phyloP scores from a whole-genome alignment of 2,797 vertebrate genomes.

The Sebastes alutus region DNA sequence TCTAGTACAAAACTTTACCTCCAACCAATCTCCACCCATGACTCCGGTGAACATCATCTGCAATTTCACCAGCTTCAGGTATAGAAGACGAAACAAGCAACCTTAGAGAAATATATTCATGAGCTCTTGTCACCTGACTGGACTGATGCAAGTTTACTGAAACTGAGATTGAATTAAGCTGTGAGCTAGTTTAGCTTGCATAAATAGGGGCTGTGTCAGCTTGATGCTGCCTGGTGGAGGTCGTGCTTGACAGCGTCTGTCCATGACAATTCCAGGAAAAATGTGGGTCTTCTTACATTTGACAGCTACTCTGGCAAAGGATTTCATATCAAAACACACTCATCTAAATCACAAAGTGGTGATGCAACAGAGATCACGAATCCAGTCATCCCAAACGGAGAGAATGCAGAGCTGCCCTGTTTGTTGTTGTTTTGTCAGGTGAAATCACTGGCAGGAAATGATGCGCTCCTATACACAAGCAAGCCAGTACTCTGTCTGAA shows the following conservation, averaged over 20 bases:
- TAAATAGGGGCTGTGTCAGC: conserved; percentile 20
- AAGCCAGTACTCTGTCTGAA: neutral
- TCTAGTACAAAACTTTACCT: neutral
- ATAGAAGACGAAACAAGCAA: neutral
- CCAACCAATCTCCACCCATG: neutral
- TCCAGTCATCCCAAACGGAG: neutral
- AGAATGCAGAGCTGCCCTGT: neutral
- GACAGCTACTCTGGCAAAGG: neutral
- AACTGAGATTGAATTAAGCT: conserved; percentile 28
- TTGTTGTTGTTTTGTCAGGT: neutral
- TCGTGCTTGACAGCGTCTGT: conserved; percentile 11
- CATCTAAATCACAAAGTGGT: conserved; percentile 3
- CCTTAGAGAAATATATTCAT: neutral
- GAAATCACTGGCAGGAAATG: neutral
- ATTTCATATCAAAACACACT: neutral
- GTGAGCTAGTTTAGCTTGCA: conserved; percentile 11
- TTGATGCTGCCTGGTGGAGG: neutral
- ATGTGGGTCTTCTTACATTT: neutral
- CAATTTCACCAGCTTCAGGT: neutral
- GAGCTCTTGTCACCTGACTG: conserved; percentile 4
- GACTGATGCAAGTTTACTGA: conserved; percentile 36
- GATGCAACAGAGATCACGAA: conserved; percentile 21
- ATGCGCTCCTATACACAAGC: neutral
- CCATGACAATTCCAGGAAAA: neutral
- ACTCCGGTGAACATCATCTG: neutral